Conservation (phyloP, 2,113 vertebrate species). For the Hemicordylus capensis region DNA sequence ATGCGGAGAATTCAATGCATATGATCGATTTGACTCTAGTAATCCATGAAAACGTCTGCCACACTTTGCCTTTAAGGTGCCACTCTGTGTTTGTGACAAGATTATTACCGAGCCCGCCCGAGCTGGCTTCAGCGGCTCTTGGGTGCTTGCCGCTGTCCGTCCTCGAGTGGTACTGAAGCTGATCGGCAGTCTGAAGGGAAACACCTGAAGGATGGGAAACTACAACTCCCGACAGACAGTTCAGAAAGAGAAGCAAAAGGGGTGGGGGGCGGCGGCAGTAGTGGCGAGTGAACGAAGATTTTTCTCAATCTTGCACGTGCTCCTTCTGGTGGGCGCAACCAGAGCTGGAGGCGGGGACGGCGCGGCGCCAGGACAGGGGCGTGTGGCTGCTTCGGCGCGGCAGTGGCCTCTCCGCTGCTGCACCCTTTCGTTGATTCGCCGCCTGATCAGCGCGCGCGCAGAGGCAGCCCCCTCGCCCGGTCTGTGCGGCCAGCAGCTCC, state of each 20-base stretch:
- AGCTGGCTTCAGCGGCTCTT: neutral
- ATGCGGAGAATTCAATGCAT: neutral
- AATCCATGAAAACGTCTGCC: neutral
- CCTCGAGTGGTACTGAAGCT: conserved; percentile 40
- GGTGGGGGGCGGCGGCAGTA: neutral
- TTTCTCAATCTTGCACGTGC: conserved; percentile 9
- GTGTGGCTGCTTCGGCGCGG: neutral
- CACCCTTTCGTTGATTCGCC: neutral
- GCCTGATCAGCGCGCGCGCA: neutral
- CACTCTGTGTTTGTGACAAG: neutral
- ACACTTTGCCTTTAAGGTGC: neutral
- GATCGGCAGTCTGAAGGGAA: neutral
- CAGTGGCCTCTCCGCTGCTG: neutral
- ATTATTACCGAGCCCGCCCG: neutral
- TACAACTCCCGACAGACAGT: neutral
- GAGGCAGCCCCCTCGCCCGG: neutral
- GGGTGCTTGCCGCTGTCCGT: conserved; percentile 41
- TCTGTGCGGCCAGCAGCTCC: neutral
- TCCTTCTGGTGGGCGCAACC: conserved; percentile 51
- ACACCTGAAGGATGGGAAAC: neutral
- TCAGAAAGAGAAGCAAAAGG: neutral
- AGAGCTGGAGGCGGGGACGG: neutral
- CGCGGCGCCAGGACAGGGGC: neutral
- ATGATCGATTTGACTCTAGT: fast-evolving
- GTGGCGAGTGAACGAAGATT: too few relatives aligned